Base-by-base conservation (phyloP, 92 coral and sea anemone genomes). In the Nematostella vectensis region DNA sequence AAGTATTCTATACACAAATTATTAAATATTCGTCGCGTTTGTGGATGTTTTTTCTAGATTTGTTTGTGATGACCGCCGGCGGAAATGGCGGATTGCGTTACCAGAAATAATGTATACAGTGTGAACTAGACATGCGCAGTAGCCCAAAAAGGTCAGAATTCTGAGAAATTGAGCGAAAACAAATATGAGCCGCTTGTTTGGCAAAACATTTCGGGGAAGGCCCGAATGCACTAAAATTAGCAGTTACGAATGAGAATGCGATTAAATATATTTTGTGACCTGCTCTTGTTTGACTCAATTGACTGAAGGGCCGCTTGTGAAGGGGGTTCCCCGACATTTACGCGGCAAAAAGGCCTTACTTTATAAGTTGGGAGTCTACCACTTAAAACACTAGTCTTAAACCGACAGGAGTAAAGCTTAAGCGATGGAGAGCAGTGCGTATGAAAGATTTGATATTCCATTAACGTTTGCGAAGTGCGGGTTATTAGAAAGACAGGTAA, bases 341-440 rank as follows among this genome's bases (percentile, higher is more conserved):
- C 40, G 40, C 40, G 40, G 40, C 40, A 33, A 33, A 33, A 33
- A 6, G n/a, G n/a, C n/a, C n/a, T n/a, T n/a, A n/a, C n/a, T n/a
- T n/a, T n/a, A n/a, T n/a, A n/a, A n/a, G n/a, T n/a, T n/a, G n/a
- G n/a, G n/a, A n/a, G n/a, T n/a, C n/a, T n/a, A n/a, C n/a, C n/a
- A n/a, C n/a, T n/a, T n/a, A n/a, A n/a, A n/a, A n/a, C n/a, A n/a
- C n/a, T n/a, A n/a, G n/a, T n/a, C n/a, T n/a, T 33, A 6, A 33
- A 15, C 40, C 15, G 8, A 15, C 45, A 33, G 1, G 13, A 12
- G 22, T 16, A 31, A 27, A 27, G 36, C 25, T 21, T 4, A 22
- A 17, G 8, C 26, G 11, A 33, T 31, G 18, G 9, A 4, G 30
- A 28, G 18, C 23, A 11, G 3, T 28, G 26, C n/a, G n/a, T n/a